Evolutionary conservation across 2,888 invertebrate species (phyloP), one percentile per base, ranked within the genome.

Genomic region (Helleia helle): DNA sequence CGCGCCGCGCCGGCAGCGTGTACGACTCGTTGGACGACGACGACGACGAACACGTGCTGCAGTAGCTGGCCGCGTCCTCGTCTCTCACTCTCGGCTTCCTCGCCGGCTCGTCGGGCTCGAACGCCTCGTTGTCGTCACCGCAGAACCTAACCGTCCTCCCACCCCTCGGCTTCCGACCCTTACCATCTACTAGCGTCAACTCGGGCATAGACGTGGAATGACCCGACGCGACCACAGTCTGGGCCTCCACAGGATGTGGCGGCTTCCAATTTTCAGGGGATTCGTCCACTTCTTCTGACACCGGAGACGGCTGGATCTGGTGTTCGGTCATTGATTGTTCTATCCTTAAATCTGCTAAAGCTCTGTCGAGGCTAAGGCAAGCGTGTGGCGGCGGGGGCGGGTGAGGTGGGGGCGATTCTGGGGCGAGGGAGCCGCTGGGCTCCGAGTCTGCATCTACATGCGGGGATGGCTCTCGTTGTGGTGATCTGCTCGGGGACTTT

Each of bases 11-110:
- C 2, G 95, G 95, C 56, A 95, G 77, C 47, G 94, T 92, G 70
- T 95, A 95, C 50, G 95, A 93, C 59, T 93, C 91, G 51, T 94
- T 93, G 50, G 95, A 95, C 39, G 95, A 95, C 9, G 94, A 94
- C 15, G 94, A 93, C 0, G 94, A 95, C 51, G 96, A 96, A 8
- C 96, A 96, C 27, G 96, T 96, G 70, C 96, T 96, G 61, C 93
- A 91, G 66, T 92, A 83, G 64, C 94, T 93, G 52, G 89, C 91
- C 6, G 89, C 88, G 59, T 92, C 92, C 4, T 91, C 91, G 34
- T 89, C 88, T 37, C 77, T 48, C 5, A 57, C 59, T 50, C 62
- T 69, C 44, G 71, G 71, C 47, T 65, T 62, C 46, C 76, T 64
- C 15, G 54, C 54, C 5, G 70, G 76, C 43, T 80, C 79, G 48